Evolutionary conservation across 2,797 vertebrate genomes (phyloP), one percentile per base, ranked within the genome.

Genomic region (Sciurus carolinensis): DNA sequence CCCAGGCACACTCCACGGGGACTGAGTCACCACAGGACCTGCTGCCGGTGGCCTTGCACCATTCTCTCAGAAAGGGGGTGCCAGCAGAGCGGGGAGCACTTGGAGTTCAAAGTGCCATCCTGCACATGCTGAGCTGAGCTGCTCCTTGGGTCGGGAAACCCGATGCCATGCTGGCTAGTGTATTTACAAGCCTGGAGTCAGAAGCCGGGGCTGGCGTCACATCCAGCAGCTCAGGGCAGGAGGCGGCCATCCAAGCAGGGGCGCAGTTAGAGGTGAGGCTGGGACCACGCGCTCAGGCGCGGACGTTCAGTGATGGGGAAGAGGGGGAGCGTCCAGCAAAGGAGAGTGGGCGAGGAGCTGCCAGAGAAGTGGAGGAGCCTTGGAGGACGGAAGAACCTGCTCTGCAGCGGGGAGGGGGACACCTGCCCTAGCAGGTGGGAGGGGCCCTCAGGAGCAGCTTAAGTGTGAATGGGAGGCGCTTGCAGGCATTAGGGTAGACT

Each of bases 1-100:
- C 64, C 47, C 86, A 18, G 83, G 50, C 0, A 0, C 67, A n/a
- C 12, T 0, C 26, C 0, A 1, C 0, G 8, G n/a, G 67, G 28
- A n/a, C 62, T 6, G 72, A 18, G 22, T 26, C 7, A 22, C 66
- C 75, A 22, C 18, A 28, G 42, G 75, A 59, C 54, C 73, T 0
- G 28, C 69, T 66, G 79, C 73, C 20, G 71, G 47, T 0, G 33
- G 71, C 87, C 66, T 20, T 22, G 22, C 28, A 30, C 24, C 30
- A 12, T 62, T 59, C 67, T 54, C 82, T 69, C 5, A n/a, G 75
- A 42, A 44, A 50, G 72, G 64, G 42, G 26, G 6, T 5, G 30
- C 33, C 36, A 2, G 7, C 5, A 12, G 17, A 18, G 66, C 20
- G 52, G 13, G 39, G 20, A 26, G 3, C 36, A 36, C 0, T 11